phyloP scores from a whole-genome alignment of 2,797 vertebrate genomes.

The Paguma larvata region DNA sequence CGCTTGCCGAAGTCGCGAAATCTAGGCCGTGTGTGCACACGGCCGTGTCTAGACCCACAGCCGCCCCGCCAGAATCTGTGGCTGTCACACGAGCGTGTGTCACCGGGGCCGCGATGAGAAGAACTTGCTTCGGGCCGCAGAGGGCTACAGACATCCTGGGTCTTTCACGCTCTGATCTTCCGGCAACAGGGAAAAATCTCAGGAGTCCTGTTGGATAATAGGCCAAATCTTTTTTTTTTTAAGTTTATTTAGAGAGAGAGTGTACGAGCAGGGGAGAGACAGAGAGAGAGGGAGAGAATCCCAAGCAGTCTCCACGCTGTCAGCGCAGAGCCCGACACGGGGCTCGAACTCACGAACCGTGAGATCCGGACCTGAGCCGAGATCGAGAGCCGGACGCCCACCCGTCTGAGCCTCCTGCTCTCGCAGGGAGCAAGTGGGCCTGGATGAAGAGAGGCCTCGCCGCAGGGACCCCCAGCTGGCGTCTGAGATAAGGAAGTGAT shows the following conservation, averaged over 20 bases:
- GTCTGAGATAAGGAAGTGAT: background rate
- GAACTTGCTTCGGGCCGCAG: background rate
- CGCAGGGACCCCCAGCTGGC: background rate
- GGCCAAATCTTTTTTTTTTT: too few relatives aligned
- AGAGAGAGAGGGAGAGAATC: too few relatives aligned
- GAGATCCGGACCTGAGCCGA: too few relatives aligned
- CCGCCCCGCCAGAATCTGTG: background rate
- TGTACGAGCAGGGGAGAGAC: too few relatives aligned
- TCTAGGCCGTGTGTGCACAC: accelerated
- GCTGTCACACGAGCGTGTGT: background rate
- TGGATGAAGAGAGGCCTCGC: too few relatives aligned
- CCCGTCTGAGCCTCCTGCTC: too few relatives aligned
- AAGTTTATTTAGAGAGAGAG: too few relatives aligned
- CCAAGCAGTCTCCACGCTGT: too few relatives aligned
- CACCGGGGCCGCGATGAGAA: background rate
- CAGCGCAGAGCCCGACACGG: too few relatives aligned
- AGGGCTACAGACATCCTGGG: background rate
- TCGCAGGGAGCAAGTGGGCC: too few relatives aligned
- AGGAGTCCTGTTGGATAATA: background rate
- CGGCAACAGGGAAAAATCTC: background rate
- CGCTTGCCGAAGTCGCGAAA: background rate
- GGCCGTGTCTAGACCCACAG: accelerated
- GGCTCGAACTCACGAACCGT: too few relatives aligned
- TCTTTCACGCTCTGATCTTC: background rate
- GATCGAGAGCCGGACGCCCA: too few relatives aligned